Evolutionary conservation across 1,140 invertebrate species (phyloP), one percentile per base, ranked within the genome.

Genomic region (Leptinotarsa undecemlineata): DNA sequence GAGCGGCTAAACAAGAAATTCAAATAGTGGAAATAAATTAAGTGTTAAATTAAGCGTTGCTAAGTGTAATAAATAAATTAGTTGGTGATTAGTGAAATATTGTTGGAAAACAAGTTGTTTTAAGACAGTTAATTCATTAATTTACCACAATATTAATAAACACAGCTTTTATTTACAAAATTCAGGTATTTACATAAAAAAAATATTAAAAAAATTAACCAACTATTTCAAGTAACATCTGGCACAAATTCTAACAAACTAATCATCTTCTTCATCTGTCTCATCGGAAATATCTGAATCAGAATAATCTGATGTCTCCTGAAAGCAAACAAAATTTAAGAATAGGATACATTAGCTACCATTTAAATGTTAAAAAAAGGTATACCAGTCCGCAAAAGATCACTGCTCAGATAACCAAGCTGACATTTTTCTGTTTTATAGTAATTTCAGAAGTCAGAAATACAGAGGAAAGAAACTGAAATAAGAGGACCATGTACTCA

Each of bases 211-310:
- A 15, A 57, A 57, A 57, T 57, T 5, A 57, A 57, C 4, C 51
- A 17, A 15, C n/a, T 17, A 57, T 57, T 57, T 57, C n/a, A 19
- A 57, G n/a, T 57, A 57, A 57, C 51, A 57, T 57, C 17, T 57
- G 51, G 51, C n/a, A 57, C n/a, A 19, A 57, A 57, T 57, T 15
- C 51, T 17, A 57, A 57, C 51, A 21, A 64, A 64, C 23, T 15
- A 64, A 64, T 64, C 17, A 20, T 64, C 62, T 15, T 26, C 23
- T 64, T 64, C 62, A 21, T 64, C 62, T 4, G 62, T 15, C 19
- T 64, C 62, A 64, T 64, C 62, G 19, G 62, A 64, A 64, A n/a
- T 15, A 0, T 64, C 62, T n/a, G 62, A 19, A 21, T 64, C 62
- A 15, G 62, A 64, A 15, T 23, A 15, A 64, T 26, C 62, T 15